These are phyloP conservation scores for Reinhardtius hippoglossoides DNA, from an alignment of 2,113 vertebrate species.

Conservation along the genomic window DNA sequence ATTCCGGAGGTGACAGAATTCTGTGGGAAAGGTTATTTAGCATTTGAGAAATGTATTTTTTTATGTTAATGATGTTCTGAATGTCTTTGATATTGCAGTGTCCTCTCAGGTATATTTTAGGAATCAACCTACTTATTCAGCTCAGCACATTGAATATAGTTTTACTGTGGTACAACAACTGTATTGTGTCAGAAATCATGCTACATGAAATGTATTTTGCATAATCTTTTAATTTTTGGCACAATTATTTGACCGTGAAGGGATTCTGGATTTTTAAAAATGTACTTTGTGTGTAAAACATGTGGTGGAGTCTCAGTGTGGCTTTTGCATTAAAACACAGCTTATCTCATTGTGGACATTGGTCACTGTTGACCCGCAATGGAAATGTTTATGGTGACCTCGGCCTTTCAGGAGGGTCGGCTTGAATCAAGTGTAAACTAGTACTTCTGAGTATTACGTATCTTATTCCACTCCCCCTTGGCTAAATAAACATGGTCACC, in stretches of 20 bases:
- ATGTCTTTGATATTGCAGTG: background rate
- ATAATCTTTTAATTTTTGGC: background rate
- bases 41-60: background rate
- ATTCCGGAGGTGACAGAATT: background rate
- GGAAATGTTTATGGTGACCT: background rate
- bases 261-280: background rate
- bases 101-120: slow-evolving; percentile 22
- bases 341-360: background rate
- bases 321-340: background rate
- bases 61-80: background rate
- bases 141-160: background rate
- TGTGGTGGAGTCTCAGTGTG: too few species aligned
- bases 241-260: background rate
- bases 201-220: background rate
- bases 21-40: background rate
- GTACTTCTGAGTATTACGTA: background rate
- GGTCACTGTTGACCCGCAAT: background rate
- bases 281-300: too few species aligned
- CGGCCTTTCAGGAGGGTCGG: too few species aligned
- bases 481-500: background rate
- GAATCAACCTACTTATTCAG: background rate
- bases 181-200: background rate
- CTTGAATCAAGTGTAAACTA: background rate
- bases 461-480: background rate
- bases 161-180: background rate